These are phyloP conservation scores for Ormia ochracea DNA, from an alignment of 2,888 invertebrate species.

Conservation along the genomic window DNA sequence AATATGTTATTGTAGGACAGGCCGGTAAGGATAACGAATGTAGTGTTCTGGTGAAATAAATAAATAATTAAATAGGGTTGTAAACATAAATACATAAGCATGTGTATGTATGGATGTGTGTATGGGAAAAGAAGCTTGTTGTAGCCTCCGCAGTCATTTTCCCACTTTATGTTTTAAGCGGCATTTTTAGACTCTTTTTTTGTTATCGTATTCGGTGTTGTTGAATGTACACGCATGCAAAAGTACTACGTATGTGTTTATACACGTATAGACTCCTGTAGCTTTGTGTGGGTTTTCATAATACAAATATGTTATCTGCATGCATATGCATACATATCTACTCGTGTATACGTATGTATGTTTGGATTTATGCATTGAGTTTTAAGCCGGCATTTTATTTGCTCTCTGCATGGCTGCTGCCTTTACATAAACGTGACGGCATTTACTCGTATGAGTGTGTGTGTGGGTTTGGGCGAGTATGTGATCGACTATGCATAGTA, in stretches of 20 bases:
- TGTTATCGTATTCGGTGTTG: background rate
- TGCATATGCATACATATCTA: too few species aligned
- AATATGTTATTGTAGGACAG: too few species aligned
- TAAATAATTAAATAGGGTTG: too few species aligned
- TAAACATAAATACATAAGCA: too few species aligned
- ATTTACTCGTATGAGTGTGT: background rate
- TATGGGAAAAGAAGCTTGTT: too few species aligned
- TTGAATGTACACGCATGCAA: background rate
- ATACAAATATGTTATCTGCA: conserved; percentile 61
- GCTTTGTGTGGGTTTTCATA: background rate
- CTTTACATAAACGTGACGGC: background rate
- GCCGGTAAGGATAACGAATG: too few species aligned
- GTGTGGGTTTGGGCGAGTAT: background rate
- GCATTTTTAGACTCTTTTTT: background rate
- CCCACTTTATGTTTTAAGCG: background rate
- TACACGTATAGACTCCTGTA: background rate
- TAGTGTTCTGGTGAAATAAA: too few species aligned
- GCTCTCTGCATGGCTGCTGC: background rate
- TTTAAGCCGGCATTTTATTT: conserved; percentile 64
- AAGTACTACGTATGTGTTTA: background rate
- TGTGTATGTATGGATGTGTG: too few species aligned
- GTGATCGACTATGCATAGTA: conserved; percentile 29
- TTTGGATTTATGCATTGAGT: too few species aligned
- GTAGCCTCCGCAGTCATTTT: conserved; percentile 8
- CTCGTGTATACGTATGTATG: too few species aligned